Evolutionary conservation across 2,888 invertebrate species (phyloP), one percentile per base, ranked within the genome.

Genomic region (Sericinus montela): DNA sequence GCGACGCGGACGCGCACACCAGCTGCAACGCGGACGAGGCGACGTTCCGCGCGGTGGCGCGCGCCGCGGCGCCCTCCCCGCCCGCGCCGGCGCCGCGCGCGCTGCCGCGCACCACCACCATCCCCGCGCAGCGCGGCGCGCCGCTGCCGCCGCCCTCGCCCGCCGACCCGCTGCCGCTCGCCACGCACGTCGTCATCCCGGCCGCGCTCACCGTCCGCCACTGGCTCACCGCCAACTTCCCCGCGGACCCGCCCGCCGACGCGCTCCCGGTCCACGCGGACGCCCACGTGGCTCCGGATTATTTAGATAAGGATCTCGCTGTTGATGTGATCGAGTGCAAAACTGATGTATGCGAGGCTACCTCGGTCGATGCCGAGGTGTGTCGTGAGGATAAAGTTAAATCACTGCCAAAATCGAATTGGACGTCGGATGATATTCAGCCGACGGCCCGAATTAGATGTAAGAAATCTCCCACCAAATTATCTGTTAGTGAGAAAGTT

Each of bases 41-140:
- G 36, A 82, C 92, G 47, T 94, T 94, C 78, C 89, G 94, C 13
- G 93, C 93, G 28, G 91, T 93, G 48, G 90, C 93, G 54, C 84
- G 89, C 57, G 83, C n/a, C n/a, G 91, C 91, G 36, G 81, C 92
- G 47, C 94, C 94, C 78, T 89, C 93, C 13, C 93, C 93, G 28
- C 91, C 93, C 48, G 90, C 93, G 54, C 84, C 88, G 56, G 83
- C 83, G 42, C 80, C 90, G 67, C 44, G 69, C 25, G 66, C 63
- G 8, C 60, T 60, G n/a, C 59, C 67, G 30, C 60, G 71, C 46
- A 2, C 19, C 19, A 19, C 19, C 3, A 5, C 19, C 19, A 2
- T 19, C 19, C 3, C 19, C 19, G n/a, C 83, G 42, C 80, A 90
- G 67, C 44, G 69, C 25, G 66, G 62, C 7, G 60, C 60, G n/a